phyloP scores from a whole-genome alignment of 2,888 invertebrate species.

The Folsomia manolachei region DNA sequence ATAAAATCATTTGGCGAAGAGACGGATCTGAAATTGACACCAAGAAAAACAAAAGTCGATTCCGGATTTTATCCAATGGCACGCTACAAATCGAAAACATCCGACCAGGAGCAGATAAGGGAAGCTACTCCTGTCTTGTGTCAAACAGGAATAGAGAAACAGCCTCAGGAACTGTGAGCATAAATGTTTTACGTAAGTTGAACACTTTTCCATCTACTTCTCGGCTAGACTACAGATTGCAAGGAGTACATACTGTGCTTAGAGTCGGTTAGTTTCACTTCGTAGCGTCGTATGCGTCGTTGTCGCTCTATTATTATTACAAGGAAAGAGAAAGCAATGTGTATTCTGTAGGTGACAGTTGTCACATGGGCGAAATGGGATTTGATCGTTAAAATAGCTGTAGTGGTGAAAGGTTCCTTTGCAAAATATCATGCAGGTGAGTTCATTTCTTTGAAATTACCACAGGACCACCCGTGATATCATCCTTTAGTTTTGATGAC shows the following conservation, averaged over 20 bases:
- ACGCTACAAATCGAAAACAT: conserved; percentile 46
- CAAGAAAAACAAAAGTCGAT: conserved; percentile 33
- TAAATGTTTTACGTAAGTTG: conserved; percentile 50
- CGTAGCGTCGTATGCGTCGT: no score
- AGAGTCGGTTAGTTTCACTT: no score
- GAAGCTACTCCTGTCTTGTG: conserved; percentile 53
- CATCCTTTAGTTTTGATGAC: conserved; percentile 47
- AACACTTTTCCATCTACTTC: not conserved
- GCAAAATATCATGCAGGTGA: not conserved
- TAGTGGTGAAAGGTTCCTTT: not conserved
- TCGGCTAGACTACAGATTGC: no score
- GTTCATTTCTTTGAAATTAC: not conserved
- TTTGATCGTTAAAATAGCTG: not conserved
- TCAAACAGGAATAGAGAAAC: conserved; percentile 49
- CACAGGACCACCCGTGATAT: conserved; percentile 50
- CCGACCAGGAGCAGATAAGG: conserved; percentile 52
- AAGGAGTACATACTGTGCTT: no score
- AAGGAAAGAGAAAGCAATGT: no score
- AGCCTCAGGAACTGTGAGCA: conserved; percentile 44
- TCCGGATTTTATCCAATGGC: conserved; percentile 43
- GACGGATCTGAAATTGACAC: conserved; percentile 27
- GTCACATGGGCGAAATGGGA: no score
- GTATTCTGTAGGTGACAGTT: no score
- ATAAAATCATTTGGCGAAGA: conserved; percentile 46
- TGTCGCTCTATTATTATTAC: not conserved